Conservation (phyloP, 2,797 vertebrate genomes). For the Tachyglossus aculeatus region DNA sequence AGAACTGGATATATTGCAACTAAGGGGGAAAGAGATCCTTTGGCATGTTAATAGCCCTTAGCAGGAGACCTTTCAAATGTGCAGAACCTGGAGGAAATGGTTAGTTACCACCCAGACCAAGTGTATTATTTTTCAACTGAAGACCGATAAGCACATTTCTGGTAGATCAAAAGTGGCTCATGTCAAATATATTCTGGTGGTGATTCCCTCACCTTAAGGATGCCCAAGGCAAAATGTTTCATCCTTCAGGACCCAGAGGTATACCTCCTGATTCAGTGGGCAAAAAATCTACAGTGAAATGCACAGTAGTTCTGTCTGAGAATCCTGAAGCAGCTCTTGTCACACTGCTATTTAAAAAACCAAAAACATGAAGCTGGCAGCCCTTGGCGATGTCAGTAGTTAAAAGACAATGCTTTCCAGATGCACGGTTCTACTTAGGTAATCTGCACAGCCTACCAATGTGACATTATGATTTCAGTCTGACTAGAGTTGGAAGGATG, state of each 20-base stretch:
- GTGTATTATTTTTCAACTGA: conserved; percentile 2
- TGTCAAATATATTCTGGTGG: background rate
- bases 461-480: conserved; percentile 17
- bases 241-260: background rate
- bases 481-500: too few species aligned
- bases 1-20: too few species aligned
- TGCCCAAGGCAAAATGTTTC: conserved; percentile 35
- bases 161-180: conserved; percentile 9
- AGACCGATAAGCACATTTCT: background rate
- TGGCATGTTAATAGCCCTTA: too few species aligned
- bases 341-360: conserved; percentile 31
- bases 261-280: background rate
- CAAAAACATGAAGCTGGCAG: conserved; percentile 14
- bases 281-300: background rate
- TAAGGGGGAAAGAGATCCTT: too few species aligned
- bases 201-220: conserved; percentile 35
- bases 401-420: conserved; percentile 11
- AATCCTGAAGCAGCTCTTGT: conserved; percentile 13
- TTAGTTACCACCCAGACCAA: conserved; percentile 22
- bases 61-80: too few species aligned
- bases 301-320: background rate
- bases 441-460: background rate
- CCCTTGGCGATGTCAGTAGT: too few species aligned
- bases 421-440: conserved; percentile 31
- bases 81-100: too few species aligned